A percentile compares a stretch with the other conserved stretches of the same genome.
Evolutionary conservation across 2,888 invertebrate species (phyloP).

Genomic region (Tanytarsus gracilentus): DNA sequence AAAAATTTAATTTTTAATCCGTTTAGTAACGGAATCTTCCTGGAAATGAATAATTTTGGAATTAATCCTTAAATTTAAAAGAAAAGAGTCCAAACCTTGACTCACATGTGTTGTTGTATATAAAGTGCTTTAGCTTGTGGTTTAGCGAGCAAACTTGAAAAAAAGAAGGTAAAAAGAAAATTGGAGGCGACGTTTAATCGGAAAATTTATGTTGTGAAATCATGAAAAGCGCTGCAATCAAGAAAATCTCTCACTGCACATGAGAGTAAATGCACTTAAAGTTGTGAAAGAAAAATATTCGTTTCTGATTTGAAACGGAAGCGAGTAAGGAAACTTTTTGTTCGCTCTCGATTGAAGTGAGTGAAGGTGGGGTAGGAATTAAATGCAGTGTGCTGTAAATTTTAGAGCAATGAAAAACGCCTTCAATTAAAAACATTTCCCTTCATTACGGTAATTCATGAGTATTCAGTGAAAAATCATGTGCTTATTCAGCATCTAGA

Average conservation of each 20-base stretch:
- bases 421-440: slow-evolving; percentile 5
- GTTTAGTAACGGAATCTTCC: too few species aligned
- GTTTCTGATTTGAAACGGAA: slow-evolving; percentile 11
- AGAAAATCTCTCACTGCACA: too few species aligned
- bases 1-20: neutral
- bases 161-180: neutral
- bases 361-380: too few species aligned
- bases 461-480: neutral
- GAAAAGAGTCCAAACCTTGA: too few species aligned
- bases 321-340: too few species aligned
- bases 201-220: slow-evolving; percentile 10
- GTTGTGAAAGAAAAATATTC: neutral
- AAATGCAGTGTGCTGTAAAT: too few species aligned
- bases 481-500: slow-evolving; percentile 12
- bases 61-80: too few species aligned
- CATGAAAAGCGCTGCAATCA: slow-evolving; percentile 6
- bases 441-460: slow-evolving; percentile 1
- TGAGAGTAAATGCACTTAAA: neutral
- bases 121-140: neutral
- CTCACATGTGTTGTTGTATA: too few species aligned
- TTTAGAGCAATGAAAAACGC: neutral
- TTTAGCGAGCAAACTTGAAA: neutral
- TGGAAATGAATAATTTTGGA: too few species aligned
- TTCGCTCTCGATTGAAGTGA: too few species aligned
- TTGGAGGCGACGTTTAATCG: slow-evolving; percentile 9